Base-by-base conservation (phyloP, 1,140 invertebrate genomes). In the Arctopsyche grandis region DNA sequence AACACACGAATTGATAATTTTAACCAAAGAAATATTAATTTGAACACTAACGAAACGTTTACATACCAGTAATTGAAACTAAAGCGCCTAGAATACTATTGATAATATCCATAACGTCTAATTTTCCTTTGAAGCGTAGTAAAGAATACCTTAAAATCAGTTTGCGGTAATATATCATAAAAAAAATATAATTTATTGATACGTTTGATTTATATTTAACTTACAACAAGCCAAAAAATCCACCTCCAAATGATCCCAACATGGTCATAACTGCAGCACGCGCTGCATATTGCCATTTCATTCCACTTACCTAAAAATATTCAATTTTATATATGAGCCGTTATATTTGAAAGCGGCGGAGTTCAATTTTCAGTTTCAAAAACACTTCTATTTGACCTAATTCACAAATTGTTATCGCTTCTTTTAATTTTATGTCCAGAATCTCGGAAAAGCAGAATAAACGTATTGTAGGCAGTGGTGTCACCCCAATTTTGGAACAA, bases 261-360 rank as follows among this genome's bases (percentile, higher is more conserved):
- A 97, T 93, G 0, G 96, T 98, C 85, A 95, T 94, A 0, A 97
- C 94, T 0, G 96, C 95, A 0, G 96, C 96, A 81, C 94, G 90
- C 0, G 95, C 95, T 0, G 96, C 95, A 85, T 96, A 97, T 84
- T 95, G 91, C 95, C 95, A 96, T 86, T 93, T 94, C 14, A 91
- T 90, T 1, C 92, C 92, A 60, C 90, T 91, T 21, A 94, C 89
- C 85, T 93, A 88, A n/a, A n/a, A n/a, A n/a, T 63, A 5, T 46
- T 46, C 12, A 46, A 46, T 7, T n/a, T 46, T 29, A 46, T 74
- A 10, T 46, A 48, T 10, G 22, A 46, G 12, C 12, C 12, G 12
- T 46, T 46, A 46, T 46, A 12, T 46, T 12, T 46, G 12, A 46
- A 46, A 5, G 12, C 12, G 44, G n/a, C n/a, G 5, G 12, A 46